These are phyloP conservation scores for Heterocephalus glaber DNA, from an alignment of 2,113 vertebrate species.

Conservation along the genomic window DNA sequence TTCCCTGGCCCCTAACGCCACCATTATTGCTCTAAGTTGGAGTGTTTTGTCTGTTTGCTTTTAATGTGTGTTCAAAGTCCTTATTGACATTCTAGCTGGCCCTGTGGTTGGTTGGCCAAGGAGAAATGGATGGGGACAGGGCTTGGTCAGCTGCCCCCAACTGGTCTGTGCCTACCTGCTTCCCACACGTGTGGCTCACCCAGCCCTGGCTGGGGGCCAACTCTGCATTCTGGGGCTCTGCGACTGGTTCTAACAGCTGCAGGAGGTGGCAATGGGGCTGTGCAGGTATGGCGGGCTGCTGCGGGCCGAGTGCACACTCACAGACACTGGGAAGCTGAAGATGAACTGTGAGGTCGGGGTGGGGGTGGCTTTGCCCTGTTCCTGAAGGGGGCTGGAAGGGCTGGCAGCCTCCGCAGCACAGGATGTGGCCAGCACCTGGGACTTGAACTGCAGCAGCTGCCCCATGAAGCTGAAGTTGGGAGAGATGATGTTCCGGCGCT, in stretches of 20 bases:
- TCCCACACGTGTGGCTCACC: not conserved
- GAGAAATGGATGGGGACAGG: not conserved
- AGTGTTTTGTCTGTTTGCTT: conserved; percentile 65
- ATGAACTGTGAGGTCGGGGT: conserved; percentile 96
- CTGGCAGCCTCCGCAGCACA: conserved; percentile 92
- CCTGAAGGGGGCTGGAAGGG: conserved; percentile 85
- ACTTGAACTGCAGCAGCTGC: conserved; percentile 98
- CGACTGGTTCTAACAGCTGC: conserved; percentile 89
- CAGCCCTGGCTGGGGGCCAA: not conserved
- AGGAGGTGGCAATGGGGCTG: conserved; percentile 95
- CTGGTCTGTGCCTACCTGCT: not conserved
- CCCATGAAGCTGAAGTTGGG: conserved; percentile 99
- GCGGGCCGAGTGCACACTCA: conserved; percentile 87
- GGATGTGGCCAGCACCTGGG: conserved; percentile 95
- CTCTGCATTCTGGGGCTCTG: not conserved
- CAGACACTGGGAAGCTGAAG: conserved; percentile 94
- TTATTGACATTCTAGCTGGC: conserved; percentile 75
- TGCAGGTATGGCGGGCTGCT: conserved; percentile 92
- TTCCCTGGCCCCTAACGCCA: conserved; percentile 47
- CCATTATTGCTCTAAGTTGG: conserved; percentile 84
- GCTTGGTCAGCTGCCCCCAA: not conserved
- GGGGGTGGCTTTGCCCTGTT: conserved; percentile 86
- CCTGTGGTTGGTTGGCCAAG: not conserved
- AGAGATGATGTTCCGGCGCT: conserved; percentile 98
- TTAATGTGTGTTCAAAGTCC: conserved; percentile 18